Conservation (phyloP, 2,113 vertebrate species). For the Noturus placidus region DNA sequence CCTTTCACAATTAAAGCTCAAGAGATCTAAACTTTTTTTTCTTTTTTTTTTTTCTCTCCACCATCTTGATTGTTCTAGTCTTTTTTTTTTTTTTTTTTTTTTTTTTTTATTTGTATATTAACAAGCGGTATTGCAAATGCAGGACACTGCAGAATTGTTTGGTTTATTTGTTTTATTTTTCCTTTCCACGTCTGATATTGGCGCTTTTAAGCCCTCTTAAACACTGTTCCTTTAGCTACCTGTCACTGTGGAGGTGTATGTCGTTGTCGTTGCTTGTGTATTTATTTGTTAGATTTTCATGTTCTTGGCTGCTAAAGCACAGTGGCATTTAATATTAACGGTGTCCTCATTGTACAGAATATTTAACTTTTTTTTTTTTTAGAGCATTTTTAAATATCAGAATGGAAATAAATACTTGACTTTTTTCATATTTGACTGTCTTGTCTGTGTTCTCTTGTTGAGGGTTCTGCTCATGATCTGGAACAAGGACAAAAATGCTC, state of each 20-base stretch:
- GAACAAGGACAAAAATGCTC: not conserved
- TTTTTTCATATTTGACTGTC: slow-evolving; percentile 1
- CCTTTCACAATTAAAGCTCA: slow-evolving; percentile 7
- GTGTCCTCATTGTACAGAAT: slow-evolving; percentile 16
- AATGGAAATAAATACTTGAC: slow-evolving; percentile 15
- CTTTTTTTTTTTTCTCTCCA: too few relatives aligned
- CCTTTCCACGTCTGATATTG: not conserved
- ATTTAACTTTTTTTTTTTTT: slow-evolving; percentile 1
- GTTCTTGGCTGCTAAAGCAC: not conserved
- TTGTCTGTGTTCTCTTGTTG: not conserved
- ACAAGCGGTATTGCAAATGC: not conserved
- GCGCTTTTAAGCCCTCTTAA: slow-evolving; percentile 13
- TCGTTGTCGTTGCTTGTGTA: not conserved
- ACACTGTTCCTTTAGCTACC: slow-evolving; percentile 27
- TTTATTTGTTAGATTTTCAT: not conserved
- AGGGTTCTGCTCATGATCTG: not conserved
- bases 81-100: slow-evolving; percentile 24
- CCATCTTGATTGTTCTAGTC: not conserved
- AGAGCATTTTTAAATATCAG: slow-evolving; percentile 1
- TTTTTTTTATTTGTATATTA: not conserved
- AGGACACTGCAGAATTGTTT: not conserved
- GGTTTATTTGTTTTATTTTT: not conserved
- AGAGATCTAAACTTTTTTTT: slow-evolving; percentile 40
- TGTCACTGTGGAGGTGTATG: not conserved
- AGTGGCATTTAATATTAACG: not conserved